Base-by-base conservation (phyloP, 2,888 invertebrate genomes). In the Drosophila meridionalis region DNA sequence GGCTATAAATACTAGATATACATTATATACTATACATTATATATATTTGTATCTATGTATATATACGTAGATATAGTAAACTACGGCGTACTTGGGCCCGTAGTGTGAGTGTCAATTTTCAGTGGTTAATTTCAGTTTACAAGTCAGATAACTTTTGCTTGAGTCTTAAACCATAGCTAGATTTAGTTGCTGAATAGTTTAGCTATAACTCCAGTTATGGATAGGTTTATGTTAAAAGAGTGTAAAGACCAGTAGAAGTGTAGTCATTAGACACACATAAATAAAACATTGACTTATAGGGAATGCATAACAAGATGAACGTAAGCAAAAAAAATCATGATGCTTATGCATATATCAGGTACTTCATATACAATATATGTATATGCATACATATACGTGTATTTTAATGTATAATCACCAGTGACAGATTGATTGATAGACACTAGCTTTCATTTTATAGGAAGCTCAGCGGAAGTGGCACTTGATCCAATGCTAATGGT, bases 371-470 rank as follows among this genome's bases (percentile, higher is more conserved):
- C 20, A 20, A 20, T 20, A 20, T 20, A 20, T 20, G 20, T 11
- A 32, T 11, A 0, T 9, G 32, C 7, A 48, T 52, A 53, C 20
- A 34, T 42, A 40, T 26, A 12, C 26, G 2, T 26, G 7, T 45
- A 26, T 47, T 12, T 47, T 11, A 28, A 11, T 11, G n/a, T 12
- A 36, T 3, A 14, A n/a, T 28, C 62, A 64, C 55, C 48, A 50
- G 32, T 76, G 78, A 53, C 61, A 58, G 50, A 45, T 62, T 87
- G 86, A 86, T 84, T 84, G 88, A 86, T 88, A 53, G 69, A 69
- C 62, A 56, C 30, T 69, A 58, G 11, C 60, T 64, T 45, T 61
- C 87, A 74, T 67, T 86, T 75, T 78, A 83, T 63, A 66, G 70
- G 64, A 66, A 80, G 78, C 70, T 69, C 55, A 73, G 68, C 81